Percentiles rank a stretch among this genome's conserved stretches.
phyloP scores from a whole-genome alignment of 2,113 vertebrate genomes.

The Phoenicopterus ruber region DNA sequence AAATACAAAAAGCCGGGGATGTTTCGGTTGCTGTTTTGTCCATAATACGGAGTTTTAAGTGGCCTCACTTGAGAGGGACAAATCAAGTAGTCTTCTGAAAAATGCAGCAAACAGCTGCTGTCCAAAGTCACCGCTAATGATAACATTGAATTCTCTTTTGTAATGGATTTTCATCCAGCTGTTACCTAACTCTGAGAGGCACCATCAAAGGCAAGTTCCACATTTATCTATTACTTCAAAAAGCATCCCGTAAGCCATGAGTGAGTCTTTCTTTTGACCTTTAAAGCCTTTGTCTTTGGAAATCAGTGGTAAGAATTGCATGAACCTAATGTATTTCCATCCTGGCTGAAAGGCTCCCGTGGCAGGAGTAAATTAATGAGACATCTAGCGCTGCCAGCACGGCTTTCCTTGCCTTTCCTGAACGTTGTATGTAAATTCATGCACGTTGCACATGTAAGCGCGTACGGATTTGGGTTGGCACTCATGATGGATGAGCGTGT shows the following conservation, averaged over 20 bases:
- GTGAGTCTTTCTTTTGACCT: not conserved
- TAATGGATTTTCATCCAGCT: conserved; percentile 46
- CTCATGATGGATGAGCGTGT: rapidly evolving
- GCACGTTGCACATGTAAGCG: rapidly evolving
- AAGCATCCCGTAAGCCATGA: not conserved
- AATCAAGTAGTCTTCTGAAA: conserved; percentile 26
- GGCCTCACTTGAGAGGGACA: conserved; percentile 28
- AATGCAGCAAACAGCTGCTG: conserved; percentile 50
- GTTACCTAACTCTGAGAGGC: not conserved
- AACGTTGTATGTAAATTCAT: rapidly evolving
- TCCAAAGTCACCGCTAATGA: conserved; percentile 6
- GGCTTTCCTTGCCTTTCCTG: not conserved
- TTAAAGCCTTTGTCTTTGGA: not conserved
- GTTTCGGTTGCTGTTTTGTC: not conserved
- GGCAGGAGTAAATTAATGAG: not conserved
- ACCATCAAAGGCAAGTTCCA: not conserved
- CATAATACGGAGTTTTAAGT: conserved; percentile 3
- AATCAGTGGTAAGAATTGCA: not conserved
- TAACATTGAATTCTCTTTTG: not conserved
- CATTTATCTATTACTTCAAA: not conserved
- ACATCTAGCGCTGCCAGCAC: not conserved
- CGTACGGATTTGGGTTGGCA: rapidly evolving
- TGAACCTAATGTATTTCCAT: not conserved
- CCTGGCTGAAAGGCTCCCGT: not conserved
- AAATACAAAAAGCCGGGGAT: not conserved